phyloP scores from a whole-genome alignment of 2,797 vertebrate species.

The Bradypus variegatus region DNA sequence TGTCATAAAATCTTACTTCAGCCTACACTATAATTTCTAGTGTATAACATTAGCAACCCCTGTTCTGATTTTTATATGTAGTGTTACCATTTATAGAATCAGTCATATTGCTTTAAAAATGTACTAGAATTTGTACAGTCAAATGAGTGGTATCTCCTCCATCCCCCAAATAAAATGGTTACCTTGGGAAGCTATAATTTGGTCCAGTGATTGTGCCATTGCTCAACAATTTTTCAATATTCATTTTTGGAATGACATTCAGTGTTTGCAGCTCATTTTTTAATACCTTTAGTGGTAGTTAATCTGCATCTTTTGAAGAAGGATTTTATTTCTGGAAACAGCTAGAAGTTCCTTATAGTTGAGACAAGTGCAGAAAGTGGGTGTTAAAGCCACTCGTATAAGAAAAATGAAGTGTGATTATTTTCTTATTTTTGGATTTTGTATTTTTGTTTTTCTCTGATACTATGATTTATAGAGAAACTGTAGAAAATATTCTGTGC shows the following conservation, averaged over 20 bases:
- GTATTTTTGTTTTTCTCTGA: not conserved
- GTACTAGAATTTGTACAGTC: constrained; percentile 1
- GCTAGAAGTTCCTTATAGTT: not conserved
- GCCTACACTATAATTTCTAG: not conserved
- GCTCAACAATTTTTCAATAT: not conserved
- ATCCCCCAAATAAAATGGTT: not conserved
- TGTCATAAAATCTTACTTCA: not conserved
- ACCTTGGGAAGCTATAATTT: not conserved
- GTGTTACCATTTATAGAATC: not conserved
- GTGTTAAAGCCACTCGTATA: constrained; percentile 8
- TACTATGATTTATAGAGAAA: constrained; percentile 12
- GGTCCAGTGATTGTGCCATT: not conserved
- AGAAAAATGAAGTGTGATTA: constrained; percentile 24
- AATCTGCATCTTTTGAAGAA: constrained; percentile 32
- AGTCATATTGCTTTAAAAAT: constrained; percentile 5
- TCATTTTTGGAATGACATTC: constrained; percentile 5
- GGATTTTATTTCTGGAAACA: constrained; percentile 40
- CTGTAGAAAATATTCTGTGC: constrained; percentile 9
- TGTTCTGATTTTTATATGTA: constrained; percentile 27
- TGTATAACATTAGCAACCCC: not conserved
- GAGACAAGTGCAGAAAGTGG: not conserved
- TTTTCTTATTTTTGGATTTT: constrained; percentile 8
- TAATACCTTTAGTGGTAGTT: not conserved
- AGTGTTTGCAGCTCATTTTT: not conserved
- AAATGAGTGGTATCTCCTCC: not conserved